Conservation (phyloP, 2,113 vertebrate genomes). For the Lates calcarifer region DNA sequence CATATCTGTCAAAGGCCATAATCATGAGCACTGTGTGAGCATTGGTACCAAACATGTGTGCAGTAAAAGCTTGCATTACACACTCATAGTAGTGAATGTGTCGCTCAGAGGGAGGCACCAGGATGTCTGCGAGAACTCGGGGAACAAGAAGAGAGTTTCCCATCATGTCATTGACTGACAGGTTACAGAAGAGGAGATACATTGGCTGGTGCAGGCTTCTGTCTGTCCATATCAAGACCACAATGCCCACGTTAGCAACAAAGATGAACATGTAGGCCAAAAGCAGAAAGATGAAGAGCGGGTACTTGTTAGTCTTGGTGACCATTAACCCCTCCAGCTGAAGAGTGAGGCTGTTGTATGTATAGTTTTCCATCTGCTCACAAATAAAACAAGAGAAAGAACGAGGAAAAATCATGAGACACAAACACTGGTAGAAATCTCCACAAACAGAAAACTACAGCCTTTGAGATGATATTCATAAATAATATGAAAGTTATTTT, state of each 20-base stretch:
- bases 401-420: not conserved
- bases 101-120: slow-evolving; percentile 42
- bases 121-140: slow-evolving; percentile 52
- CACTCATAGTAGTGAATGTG: slow-evolving; percentile 63
- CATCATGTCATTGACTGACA: slow-evolving; percentile 63
- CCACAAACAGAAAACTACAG: not conserved
- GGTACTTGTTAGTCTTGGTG: slow-evolving; percentile 46
- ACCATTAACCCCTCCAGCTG: slow-evolving; percentile 66
- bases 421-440: not conserved
- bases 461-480: not conserved
- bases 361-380: slow-evolving; percentile 42
- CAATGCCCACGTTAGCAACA: slow-evolving; percentile 57
- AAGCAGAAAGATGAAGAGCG: slow-evolving; percentile 62
- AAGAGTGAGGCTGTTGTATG: slow-evolving; percentile 47
- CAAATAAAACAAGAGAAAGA: not conserved
- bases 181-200: slow-evolving; percentile 67
- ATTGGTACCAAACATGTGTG: slow-evolving; percentile 14
- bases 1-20: slow-evolving; percentile 82
- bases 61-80: slow-evolving; percentile 67
- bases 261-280: slow-evolving; percentile 65
- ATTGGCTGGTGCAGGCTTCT: slow-evolving; percentile 67
- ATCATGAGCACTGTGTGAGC: slow-evolving; percentile 67
- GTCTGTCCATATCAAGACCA: slow-evolving; percentile 44
- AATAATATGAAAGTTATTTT: not conserved
- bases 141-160: slow-evolving; percentile 64